phyloP scores from a whole-genome alignment of 2,888 invertebrate species.

The Sarcophaga carnaria region DNA sequence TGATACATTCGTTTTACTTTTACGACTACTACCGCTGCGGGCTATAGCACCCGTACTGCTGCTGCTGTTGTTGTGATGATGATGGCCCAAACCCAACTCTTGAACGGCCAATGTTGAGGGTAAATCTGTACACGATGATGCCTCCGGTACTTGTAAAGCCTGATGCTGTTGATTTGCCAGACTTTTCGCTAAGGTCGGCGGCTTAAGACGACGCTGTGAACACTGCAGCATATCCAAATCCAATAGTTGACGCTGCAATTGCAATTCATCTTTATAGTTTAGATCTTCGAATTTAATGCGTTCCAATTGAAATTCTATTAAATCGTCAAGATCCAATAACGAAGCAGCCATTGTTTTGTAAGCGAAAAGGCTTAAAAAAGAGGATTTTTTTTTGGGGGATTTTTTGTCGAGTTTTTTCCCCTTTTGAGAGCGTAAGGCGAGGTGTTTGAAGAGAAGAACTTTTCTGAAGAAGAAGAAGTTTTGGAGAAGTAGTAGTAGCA shows the following conservation, averaged over 20 bases:
- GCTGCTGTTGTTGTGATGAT: constrained; percentile 27
- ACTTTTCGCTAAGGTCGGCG: constrained; percentile 36
- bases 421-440: background rate
- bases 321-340: constrained; percentile 72
- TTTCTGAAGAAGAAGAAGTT: too few relatives aligned
- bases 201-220: constrained; percentile 52
- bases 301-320: constrained; percentile 73
- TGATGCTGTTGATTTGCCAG: constrained; percentile 63
- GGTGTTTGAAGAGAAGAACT: background rate
- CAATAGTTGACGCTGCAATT: constrained; percentile 72
- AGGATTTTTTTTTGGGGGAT: too few relatives aligned
- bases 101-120: constrained; percentile 36
- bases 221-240: constrained; percentile 67
- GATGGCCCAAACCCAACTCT: constrained; percentile 3
- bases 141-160: constrained; percentile 63
- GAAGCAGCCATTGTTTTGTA: constrained; percentile 69
- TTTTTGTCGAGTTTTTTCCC: too few relatives aligned
- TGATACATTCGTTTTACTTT: constrained; percentile 29
- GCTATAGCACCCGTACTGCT: constrained; percentile 61
- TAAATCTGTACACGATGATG: constrained; percentile 56
- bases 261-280: constrained; percentile 73
- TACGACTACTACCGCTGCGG: constrained; percentile 47
- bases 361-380: too few relatives aligned
- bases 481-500: background rate
- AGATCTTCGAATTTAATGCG: constrained; percentile 73